phyloP scores from a whole-genome alignment of 2,888 invertebrate genomes.

The Digitonthophagus gazella region DNA sequence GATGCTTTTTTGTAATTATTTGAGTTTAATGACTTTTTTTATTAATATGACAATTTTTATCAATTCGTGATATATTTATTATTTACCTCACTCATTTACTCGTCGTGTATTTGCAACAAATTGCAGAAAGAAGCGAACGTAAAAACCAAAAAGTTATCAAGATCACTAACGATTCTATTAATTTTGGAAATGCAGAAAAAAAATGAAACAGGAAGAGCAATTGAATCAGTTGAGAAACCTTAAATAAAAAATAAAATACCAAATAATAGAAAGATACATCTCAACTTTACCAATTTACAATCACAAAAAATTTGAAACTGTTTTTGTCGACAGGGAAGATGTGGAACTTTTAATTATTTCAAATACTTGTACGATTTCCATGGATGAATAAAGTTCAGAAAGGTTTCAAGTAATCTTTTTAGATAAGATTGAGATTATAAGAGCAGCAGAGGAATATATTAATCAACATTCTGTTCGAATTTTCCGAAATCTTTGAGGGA shows the following conservation, averaged over 20 bases:
- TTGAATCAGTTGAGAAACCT: constrained; percentile 55
- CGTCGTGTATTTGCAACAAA: constrained; percentile 76
- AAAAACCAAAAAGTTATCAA: constrained; percentile 78
- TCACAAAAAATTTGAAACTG: constrained; percentile 33
- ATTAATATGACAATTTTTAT: too few species aligned
- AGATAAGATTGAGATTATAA: constrained; percentile 52
- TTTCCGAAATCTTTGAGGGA: constrained; percentile 55
- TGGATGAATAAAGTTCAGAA: constrained; percentile 32
- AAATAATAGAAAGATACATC: not conserved
- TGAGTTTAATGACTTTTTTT: not conserved
- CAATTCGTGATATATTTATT: too few species aligned
- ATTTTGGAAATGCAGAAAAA: too few species aligned
- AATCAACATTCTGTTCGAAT: constrained; percentile 61
- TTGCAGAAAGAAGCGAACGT: constrained; percentile 74
- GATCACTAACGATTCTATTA: constrained; percentile 71
- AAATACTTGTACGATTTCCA: constrained; percentile 57
- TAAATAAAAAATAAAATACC: constrained; percentile 21
- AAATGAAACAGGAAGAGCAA: constrained; percentile 77
- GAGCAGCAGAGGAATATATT: constrained; percentile 54
- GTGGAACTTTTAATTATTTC: constrained; percentile 40
- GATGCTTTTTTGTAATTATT: constrained; percentile 9
- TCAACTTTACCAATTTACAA: constrained; percentile 18
- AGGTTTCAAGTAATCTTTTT: constrained; percentile 69
- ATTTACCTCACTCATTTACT: too few species aligned
- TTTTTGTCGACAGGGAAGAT: constrained; percentile 63